These are phyloP conservation scores for Didymodactylos carnosus DNA, from an alignment of 2,888 invertebrate species.

Conservation along the genomic window DNA sequence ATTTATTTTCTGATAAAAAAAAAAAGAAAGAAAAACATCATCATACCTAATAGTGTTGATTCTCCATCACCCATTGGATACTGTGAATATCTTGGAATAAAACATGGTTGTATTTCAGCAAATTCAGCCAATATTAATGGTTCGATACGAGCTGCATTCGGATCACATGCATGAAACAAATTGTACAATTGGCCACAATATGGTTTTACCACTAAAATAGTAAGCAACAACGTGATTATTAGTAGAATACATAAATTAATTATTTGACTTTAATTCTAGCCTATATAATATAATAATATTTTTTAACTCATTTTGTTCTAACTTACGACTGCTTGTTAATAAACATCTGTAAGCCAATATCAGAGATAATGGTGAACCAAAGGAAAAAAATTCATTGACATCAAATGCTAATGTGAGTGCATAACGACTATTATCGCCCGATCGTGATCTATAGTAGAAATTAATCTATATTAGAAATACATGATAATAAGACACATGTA, in stretches of 20 bases:
- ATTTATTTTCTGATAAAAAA: background rate
- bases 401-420: constrained; percentile 57
- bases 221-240: background rate
- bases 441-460: background rate
- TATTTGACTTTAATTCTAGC: too few species aligned
- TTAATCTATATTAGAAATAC: too few species aligned
- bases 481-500: too few species aligned
- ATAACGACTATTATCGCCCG: background rate
- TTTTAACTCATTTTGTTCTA: too few species aligned
- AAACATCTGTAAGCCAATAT: constrained; percentile 68
- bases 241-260: too few species aligned
- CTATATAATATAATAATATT: too few species aligned
- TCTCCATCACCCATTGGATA: constrained; percentile 92
- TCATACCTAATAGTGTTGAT: constrained; percentile 68
- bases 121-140: constrained; percentile 22
- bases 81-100: constrained; percentile 84
- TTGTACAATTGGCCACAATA: constrained; percentile 82
- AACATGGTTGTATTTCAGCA: constrained; percentile 30
- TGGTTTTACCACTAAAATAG: constrained; percentile 40
- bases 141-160: constrained; percentile 58
- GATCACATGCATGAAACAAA: constrained; percentile 92
- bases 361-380: constrained; percentile 79
- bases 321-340: background rate
- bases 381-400: constrained; percentile 81
- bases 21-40: background rate